Evolutionary conservation across 2,888 invertebrate species (phyloP).

Genomic region (Hofmannophila pseudospretella): DNA sequence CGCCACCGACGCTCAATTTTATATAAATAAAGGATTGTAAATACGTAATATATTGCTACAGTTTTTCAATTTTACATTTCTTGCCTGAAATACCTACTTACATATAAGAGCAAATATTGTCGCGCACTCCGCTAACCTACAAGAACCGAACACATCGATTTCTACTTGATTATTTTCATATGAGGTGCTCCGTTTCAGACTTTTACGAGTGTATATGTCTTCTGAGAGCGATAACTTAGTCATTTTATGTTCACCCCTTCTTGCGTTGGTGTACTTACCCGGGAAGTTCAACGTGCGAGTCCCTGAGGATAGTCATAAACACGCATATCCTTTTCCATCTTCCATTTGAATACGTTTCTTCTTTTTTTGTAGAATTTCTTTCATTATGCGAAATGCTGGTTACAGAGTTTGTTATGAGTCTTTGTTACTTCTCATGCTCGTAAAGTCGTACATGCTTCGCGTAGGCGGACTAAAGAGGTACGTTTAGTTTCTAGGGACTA

Average conservation of each 20-base stretch:
- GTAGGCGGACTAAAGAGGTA: too few species aligned
- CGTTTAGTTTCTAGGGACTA: too few species aligned
- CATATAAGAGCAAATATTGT: not conserved
- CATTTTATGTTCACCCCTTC: constrained; percentile 73
- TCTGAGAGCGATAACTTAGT: constrained; percentile 74
- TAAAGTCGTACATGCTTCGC: too few species aligned
- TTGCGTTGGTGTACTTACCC: constrained; percentile 55
- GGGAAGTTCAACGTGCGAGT: constrained; percentile 61
- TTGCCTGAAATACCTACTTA: too few species aligned
- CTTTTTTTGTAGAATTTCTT: constrained; percentile 28
- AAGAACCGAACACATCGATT: constrained; percentile 45
- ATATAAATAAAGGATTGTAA: too few species aligned
- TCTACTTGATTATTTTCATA: constrained; percentile 70
- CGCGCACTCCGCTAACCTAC: constrained; percentile 8
- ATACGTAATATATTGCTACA: too few species aligned
- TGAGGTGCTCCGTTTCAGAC: constrained; percentile 58
- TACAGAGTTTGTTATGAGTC: constrained; percentile 3
- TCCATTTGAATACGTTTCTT: constrained; percentile 54
- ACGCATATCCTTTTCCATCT: constrained; percentile 64
- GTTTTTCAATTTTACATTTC: too few species aligned
- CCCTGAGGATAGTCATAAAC: constrained; percentile 65
- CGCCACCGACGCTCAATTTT: too few species aligned
- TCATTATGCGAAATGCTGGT: constrained; percentile 22
- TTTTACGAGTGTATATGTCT: constrained; percentile 72
- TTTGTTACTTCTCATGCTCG: too few species aligned